A percentile compares a stretch with the other conserved stretches of the same genome.
phyloP scores from a whole-genome alignment of 2,113 vertebrate genomes.

The Pseudopodoces humilis region DNA sequence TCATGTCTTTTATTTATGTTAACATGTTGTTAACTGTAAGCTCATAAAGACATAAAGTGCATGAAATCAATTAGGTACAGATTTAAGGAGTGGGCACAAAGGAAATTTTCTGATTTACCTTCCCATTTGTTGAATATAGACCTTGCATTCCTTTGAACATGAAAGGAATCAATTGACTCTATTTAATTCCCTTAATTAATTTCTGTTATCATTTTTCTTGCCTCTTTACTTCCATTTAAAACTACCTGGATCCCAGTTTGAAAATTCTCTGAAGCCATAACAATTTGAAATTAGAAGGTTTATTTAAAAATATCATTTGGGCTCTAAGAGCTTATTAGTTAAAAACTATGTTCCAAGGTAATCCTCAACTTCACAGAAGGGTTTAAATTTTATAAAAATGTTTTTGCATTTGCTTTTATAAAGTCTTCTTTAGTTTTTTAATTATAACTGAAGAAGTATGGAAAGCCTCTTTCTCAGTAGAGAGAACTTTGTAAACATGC shows the following conservation, averaged over 20 bases:
- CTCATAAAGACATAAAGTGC: conserved; percentile 14
- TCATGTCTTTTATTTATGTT: background rate
- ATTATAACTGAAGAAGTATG: background rate
- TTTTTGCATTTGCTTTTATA: background rate
- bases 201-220: background rate
- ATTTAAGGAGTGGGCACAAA: background rate
- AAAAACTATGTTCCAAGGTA: background rate
- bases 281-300: background rate
- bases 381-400: background rate
- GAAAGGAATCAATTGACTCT: background rate
- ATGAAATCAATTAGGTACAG: conserved; percentile 2
- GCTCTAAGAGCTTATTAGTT: background rate
- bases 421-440: background rate
- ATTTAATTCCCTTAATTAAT: conserved; percentile 32
- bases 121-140: background rate
- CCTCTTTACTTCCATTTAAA: background rate
- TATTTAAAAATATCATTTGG: background rate
- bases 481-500: background rate
- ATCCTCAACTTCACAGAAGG: background rate
- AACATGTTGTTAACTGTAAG: background rate
- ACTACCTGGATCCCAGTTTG: background rate
- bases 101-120: conserved; percentile 7
- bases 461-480: background rate
- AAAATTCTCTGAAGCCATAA: background rate
- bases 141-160: background rate